phyloP scores from a whole-genome alignment of 2,113 vertebrate species.

The Oreochromis tanganicae region DNA sequence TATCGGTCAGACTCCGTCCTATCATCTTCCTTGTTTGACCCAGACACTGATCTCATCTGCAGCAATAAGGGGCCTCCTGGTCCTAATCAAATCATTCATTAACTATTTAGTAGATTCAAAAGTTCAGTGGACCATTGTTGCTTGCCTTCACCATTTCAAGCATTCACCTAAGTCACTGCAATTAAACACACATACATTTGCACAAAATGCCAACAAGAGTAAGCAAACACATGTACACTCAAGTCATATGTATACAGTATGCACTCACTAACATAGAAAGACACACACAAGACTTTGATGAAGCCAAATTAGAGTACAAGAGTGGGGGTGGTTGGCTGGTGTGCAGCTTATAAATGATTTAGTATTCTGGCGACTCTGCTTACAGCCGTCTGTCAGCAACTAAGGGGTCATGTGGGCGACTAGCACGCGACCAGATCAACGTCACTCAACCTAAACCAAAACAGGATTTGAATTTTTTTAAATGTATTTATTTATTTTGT shows the following conservation, averaged over 20 bases:
- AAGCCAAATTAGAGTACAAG: constrained; percentile 53
- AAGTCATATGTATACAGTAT: not conserved
- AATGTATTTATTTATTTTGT: not conserved
- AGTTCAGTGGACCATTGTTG: constrained; percentile 47
- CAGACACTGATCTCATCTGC: constrained; percentile 59
- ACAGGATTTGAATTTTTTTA: not conserved
- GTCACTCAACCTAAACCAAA: constrained; percentile 19
- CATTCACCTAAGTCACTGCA: not conserved
- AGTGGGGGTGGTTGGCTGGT: constrained; percentile 39
- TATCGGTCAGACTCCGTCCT: not conserved
- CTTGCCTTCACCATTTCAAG: not conserved
- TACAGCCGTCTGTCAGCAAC: constrained; percentile 53
- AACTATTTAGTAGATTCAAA: constrained; percentile 61
- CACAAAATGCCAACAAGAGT: not conserved
- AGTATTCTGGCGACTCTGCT: constrained; percentile 50
- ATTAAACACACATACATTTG: not conserved
- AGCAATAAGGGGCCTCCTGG: constrained; percentile 37
- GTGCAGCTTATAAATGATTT: constrained; percentile 66
- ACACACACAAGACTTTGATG: constrained; percentile 20
- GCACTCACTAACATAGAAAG: not conserved
- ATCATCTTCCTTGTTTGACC: constrained; percentile 28
- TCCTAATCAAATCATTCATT: constrained; percentile 64
- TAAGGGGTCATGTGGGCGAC: constrained; percentile 58
- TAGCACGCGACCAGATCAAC: constrained; percentile 38
- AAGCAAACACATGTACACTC: not conserved